Conservation (phyloP, 2,888 invertebrate species). For the Napeogenes sylphis region DNA sequence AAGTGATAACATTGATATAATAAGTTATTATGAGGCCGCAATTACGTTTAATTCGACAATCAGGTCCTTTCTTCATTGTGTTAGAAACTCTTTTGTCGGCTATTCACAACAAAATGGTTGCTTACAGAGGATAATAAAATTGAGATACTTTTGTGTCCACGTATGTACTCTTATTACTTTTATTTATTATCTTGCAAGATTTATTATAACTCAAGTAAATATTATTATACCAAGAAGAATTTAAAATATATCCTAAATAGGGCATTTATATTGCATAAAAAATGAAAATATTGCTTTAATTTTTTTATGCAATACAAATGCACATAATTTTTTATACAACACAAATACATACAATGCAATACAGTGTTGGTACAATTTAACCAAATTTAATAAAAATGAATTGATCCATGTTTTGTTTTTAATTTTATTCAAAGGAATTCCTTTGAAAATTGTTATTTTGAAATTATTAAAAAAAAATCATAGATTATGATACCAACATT, state of each 20-base stretch:
- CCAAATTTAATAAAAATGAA: too few species aligned
- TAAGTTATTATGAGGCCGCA: background rate
- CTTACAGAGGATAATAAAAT: background rate
- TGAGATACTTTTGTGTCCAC: conserved; percentile 2
- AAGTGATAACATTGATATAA: background rate
- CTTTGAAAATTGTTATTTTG: too few species aligned
- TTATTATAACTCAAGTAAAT: background rate
- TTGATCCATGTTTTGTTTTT: too few species aligned
- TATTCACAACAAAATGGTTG: conserved; percentile 3
- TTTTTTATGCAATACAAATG: too few species aligned
- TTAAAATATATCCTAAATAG: background rate
- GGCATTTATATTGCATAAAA: too few species aligned
- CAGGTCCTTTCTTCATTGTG: conserved; percentile 6
- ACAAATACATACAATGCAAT: too few species aligned
- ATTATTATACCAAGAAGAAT: background rate
- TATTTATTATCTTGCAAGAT: background rate
- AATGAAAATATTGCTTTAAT: too few species aligned
- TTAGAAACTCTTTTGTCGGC: conserved; percentile 2
- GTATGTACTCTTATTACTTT: background rate
- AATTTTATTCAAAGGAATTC: too few species aligned
- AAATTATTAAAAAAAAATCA: too few species aligned
- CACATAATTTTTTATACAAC: too few species aligned
- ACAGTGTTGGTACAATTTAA: too few species aligned
- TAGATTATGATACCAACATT: too few species aligned
- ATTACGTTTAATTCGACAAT: conserved; percentile 6